These are phyloP conservation scores for Esox lucius DNA, from an alignment of 2,797 vertebrate species.

Conservation along the genomic window DNA sequence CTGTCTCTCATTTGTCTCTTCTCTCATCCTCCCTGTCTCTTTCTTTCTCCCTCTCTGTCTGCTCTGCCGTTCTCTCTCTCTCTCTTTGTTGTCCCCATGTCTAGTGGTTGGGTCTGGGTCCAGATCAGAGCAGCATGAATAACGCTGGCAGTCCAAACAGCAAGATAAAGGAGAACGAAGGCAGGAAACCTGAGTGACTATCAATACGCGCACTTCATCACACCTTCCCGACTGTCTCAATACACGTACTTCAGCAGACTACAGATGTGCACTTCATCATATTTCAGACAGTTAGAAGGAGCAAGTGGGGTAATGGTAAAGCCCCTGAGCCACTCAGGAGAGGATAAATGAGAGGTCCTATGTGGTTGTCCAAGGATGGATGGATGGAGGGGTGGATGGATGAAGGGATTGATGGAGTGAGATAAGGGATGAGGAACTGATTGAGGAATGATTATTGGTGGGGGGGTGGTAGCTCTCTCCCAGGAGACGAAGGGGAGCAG, in stretches of 20 bases:
- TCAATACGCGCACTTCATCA: conserved; percentile 42
- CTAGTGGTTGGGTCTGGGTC: conserved; percentile 43
- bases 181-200: conserved; percentile 66
- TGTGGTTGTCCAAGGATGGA: neutral
- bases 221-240: neutral
- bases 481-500: too few species aligned
- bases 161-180: conserved; percentile 73
- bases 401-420: neutral
- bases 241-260: neutral
- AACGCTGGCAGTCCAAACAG: conserved; percentile 64
- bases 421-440: neutral
- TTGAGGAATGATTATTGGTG: neutral
- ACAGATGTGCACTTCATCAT: conserved; percentile 29
- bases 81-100: conserved; percentile 26
- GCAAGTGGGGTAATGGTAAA: conserved; percentile 2
- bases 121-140: conserved; percentile 60
- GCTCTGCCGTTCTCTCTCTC: neutral
- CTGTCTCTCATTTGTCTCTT: conserved; percentile 28
- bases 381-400: neutral
- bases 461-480: neutral
- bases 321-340: conserved; percentile 23
- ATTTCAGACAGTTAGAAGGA: conserved; percentile 39
- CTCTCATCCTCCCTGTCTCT: conserved; percentile 15
- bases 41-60: conserved; percentile 58
- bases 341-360: neutral